Evolutionary conservation across 2,113 vertebrate species (phyloP), one percentile per base, ranked within the genome.

Genomic region (Cisticola juncidis): DNA sequence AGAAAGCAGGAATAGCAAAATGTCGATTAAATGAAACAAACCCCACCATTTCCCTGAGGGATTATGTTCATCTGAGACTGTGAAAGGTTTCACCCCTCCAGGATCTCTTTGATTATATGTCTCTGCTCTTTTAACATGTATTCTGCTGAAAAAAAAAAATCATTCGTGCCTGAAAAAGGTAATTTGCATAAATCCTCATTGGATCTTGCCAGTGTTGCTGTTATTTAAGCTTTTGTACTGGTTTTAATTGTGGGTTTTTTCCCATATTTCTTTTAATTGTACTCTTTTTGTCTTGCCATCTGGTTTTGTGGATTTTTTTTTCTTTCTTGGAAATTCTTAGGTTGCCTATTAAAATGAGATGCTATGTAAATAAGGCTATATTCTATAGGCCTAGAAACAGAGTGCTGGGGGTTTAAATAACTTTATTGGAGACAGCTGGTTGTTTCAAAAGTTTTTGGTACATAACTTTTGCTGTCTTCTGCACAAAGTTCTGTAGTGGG

Each of bases 111-210:
- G 73, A 82, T 92, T 83, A 83, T 56, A 56, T 72, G 42, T 61
- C 35, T 79, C 86, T 76, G 44, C 33, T 90, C 64, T 62, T 14
- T 57, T 72, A 57, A 70, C 0, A 1, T 26, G 28, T 64, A 5
- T 84, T 79, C 56, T 60, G 25, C 31, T 85, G 81, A 44, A 76
- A 94, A 56, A 73, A 66, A 92, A 56, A 73, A 66, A 92, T 94
- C 21, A 48, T 51, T 48, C 0, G 4, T 71, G 81, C 62, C 40
- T 87, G 28, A 65, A 65, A 77, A 77, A 90, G 78, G 14, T 69
- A 51, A 83, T 94, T 89, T 95, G 51, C 74, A 45, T 92, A 88
- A 81, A 61, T 94, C 66, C 16, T 85, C 70, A 77, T 70, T 89
- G 83, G 50, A 48, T 70, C 77, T 54, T 81, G 64, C 15, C 38